Base-by-base conservation (phyloP, 2,888 invertebrate genomes). In the Limnephilus auricula region DNA sequence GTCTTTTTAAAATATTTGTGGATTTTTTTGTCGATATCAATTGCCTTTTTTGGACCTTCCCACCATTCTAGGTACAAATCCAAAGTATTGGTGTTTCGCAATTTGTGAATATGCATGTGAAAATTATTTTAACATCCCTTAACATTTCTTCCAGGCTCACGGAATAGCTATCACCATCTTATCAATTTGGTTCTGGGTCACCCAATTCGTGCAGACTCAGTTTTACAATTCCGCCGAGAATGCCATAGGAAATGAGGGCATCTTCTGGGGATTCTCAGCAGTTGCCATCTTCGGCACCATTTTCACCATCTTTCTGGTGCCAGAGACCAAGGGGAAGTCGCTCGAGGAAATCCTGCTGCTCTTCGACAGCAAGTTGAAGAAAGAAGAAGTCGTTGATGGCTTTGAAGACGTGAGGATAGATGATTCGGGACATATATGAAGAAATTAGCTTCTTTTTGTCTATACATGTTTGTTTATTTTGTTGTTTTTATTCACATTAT, bases 311-410 rank as follows among this genome's bases (percentile, higher is more conserved):
- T 92, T 95, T 82, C 95, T 94, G 78, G 93, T 96, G 79, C 95
- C 95, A 0, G 96, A 96, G 93, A 96, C 95, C 0, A 95, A 94
- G 93, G 95, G 95, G 32, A 95, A 94, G 93, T 94, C 94, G 83
- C 94, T 95, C 18, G 94, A 95, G 85, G 94, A 94, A 90, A 95
- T 95, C 18, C 94, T 94, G 82, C 37, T 32, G 18, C 78, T 88
- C 34, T 92, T 92, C 65, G 91, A 91, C 30, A 25, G 65, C 25
- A 65, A 25, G 65, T 25, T 65, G 65, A 65, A 65, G n/a, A 65
- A 65, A 65, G 65, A 65, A 25, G 9, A 65, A 9, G 25, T 65
- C 9, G 65, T 1, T 5, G 65, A 65, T 25, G 65, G 65, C 25
- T 65, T 65, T 65, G 25, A 25, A 65, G 65, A 65, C 6, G 65